Evolutionary conservation across 92 coral and sea anemone genomes (phyloP), one percentile per base, ranked within the genome.

Genomic region (Meandrina meandrites): DNA sequence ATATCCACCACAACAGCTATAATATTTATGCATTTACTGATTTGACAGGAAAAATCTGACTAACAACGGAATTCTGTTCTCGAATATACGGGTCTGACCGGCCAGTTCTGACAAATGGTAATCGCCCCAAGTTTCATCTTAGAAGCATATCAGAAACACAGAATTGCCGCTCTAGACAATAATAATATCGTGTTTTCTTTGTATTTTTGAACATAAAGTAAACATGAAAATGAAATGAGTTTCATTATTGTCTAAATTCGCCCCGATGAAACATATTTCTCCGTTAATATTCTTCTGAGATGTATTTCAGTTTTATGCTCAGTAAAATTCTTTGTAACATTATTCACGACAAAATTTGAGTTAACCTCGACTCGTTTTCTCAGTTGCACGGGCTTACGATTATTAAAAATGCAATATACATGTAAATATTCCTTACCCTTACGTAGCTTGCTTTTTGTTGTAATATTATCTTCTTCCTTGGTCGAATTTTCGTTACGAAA

Each of bases 111-210:
- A n/a, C n/a, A n/a, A n/a, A n/a, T n/a, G n/a, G n/a, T n/a, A n/a
- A n/a, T n/a, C n/a, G n/a, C n/a, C n/a, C n/a, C n/a, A n/a, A n/a
- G n/a, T n/a, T n/a, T n/a, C n/a, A n/a, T 66, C 71, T 27, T 66
- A 60, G n/a, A n/a, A n/a, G n/a, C n/a, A 60, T 27, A 66, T 27
- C 18, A 28, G 16, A 27, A 27, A 66, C 71, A 28, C 14, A 62
- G 30, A 62, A 62, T 66, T 66, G 32, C 71, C 71, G 32, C 75
- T 40, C 27, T 31, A 21, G 75, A 81, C 69, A 81, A 81, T 66
- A 81, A 81, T 42, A 67, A 27, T 14, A 64, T 64, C 32, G 16
- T 66, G 60, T 64, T 81, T 81, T 12, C 75, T 60, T 32, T 56
- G 71, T 81, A 18, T 66, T 11, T 15, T 6, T 28, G 47, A 17